A percentile compares a stretch with the other conserved stretches of the same genome.
These are phyloP conservation scores for Drosophila setifemur DNA, from an alignment of 1,140 invertebrate species.

Conservation along the genomic window DNA sequence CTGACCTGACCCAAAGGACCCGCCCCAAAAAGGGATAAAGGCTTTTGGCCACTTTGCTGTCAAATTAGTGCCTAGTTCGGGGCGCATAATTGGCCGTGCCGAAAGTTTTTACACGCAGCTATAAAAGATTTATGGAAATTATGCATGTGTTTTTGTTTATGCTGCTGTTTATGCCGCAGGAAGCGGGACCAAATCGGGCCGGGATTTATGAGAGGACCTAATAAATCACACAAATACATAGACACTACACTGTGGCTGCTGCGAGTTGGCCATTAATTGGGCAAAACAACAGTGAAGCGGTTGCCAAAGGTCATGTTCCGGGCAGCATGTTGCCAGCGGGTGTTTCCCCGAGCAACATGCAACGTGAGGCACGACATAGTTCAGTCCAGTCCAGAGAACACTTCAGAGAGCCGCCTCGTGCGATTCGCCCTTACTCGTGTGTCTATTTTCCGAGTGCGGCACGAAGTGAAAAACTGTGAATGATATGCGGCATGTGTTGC, in stretches of 20 bases:
- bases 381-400: too few species aligned
- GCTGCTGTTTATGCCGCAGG: slow-evolving; percentile 11
- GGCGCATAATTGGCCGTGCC: slow-evolving; percentile 66
- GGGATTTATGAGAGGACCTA: slow-evolving; percentile 62
- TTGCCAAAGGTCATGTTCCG: slow-evolving; percentile 70
- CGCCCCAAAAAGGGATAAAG: slow-evolving; percentile 2
- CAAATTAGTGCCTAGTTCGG: slow-evolving; percentile 73
- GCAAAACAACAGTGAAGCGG: slow-evolving; percentile 56
- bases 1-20: slow-evolving; percentile 8
- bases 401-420: neutral
- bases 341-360: neutral
- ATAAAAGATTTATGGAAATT: slow-evolving; percentile 80
- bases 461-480: slow-evolving; percentile 28
- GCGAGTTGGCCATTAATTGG: slow-evolving; percentile 57
- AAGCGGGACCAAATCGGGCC: slow-evolving; percentile 6
- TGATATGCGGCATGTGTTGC: slow-evolving; percentile 10
- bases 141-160: slow-evolving; percentile 72
- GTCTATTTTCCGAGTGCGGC: neutral
- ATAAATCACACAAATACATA: slow-evolving; percentile 65
- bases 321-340: slow-evolving; percentile 35
- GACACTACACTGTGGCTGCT: too few species aligned
- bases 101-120: slow-evolving; percentile 64
- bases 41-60: slow-evolving; percentile 63
- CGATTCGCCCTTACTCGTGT: neutral
- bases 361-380: neutral